Percentiles rank a stretch among this genome's conserved stretches.
Evolutionary conservation across 2,113 vertebrate species (phyloP).

Genomic region (Anarrhichthys ocellatus): DNA sequence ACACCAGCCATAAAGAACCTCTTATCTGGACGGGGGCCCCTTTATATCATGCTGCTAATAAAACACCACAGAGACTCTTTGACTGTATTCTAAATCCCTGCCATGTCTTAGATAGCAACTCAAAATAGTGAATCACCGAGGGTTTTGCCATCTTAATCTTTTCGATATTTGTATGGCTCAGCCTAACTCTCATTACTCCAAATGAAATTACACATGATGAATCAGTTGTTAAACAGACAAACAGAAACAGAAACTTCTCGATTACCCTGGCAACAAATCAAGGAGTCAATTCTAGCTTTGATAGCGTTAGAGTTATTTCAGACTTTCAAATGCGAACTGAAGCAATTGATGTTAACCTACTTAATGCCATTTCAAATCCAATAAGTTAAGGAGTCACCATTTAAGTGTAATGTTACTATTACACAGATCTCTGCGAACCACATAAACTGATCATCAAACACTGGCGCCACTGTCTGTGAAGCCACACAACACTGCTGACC

Average conservation of each 20-base stretch:
- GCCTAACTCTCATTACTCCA: slow-evolving; percentile 17
- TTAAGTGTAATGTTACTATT: slow-evolving; percentile 57
- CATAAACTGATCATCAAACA: slow-evolving; percentile 61
- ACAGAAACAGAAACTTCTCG: background rate
- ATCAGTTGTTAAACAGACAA: slow-evolving; percentile 24
- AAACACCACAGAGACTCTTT: slow-evolving; percentile 70
- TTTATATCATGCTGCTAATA: slow-evolving; percentile 72
- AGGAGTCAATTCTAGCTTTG: slow-evolving; percentile 21
- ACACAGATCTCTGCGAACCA: slow-evolving; percentile 63
- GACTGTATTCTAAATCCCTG: slow-evolving; percentile 63
- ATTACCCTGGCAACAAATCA: slow-evolving; percentile 40
- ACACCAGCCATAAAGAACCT: slow-evolving; percentile 73
- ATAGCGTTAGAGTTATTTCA: slow-evolving; percentile 38
- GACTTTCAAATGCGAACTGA: slow-evolving; percentile 19
- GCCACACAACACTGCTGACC: slow-evolving; percentile 60
- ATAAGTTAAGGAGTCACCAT: slow-evolving; percentile 47
- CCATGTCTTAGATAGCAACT: slow-evolving; percentile 55
- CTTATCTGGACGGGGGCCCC: slow-evolving; percentile 74
- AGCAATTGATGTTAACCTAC: slow-evolving; percentile 46
- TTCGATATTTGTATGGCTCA: slow-evolving; percentile 42
- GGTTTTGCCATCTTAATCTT: slow-evolving; percentile 30
- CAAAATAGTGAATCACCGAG: slow-evolving; percentile 45
- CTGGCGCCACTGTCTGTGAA: slow-evolving; percentile 64
- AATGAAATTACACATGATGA: slow-evolving; percentile 57
- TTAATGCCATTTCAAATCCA: slow-evolving; percentile 47